A percentile compares a stretch with the other conserved stretches of the same genome.
Conservation (phyloP, 2,797 vertebrate genomes). For the Syngnathus rostellatus region DNA sequence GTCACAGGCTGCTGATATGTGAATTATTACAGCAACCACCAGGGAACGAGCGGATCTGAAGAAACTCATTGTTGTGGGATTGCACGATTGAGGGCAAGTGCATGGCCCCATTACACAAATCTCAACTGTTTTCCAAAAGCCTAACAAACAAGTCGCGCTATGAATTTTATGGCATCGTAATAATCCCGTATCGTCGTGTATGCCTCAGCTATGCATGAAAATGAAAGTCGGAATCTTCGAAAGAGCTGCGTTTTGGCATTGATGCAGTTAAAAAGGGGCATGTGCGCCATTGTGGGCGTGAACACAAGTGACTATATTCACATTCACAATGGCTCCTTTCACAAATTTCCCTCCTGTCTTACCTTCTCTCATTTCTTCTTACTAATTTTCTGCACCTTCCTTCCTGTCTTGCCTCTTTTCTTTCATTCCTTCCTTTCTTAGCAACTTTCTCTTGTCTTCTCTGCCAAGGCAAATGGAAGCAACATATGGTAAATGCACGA, state of each 20-base stretch:
- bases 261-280: no score
- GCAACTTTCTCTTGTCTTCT: constrained; percentile 1
- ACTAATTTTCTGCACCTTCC: neutral
- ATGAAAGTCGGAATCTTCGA: no score
- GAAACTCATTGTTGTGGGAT: neutral
- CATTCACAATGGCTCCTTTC: neutral
- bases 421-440: neutral
- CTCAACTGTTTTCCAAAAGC: neutral
- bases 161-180: neutral
- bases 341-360: neutral
- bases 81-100: neutral
- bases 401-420: neutral
- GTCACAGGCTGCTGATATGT: constrained; percentile 31
- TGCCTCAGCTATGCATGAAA: constrained; percentile 49
- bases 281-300: no score
- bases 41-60: neutral
- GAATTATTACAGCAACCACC: neutral
- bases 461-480: constrained; percentile 2
- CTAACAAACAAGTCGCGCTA: neutral
- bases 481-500: neutral
- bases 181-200: neutral
- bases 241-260: no score
- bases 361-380: neutral
- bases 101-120: neutral
- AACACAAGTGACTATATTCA: neutral